phyloP scores from a whole-genome alignment of 2,797 vertebrate species.

The Rallus crepitans region DNA sequence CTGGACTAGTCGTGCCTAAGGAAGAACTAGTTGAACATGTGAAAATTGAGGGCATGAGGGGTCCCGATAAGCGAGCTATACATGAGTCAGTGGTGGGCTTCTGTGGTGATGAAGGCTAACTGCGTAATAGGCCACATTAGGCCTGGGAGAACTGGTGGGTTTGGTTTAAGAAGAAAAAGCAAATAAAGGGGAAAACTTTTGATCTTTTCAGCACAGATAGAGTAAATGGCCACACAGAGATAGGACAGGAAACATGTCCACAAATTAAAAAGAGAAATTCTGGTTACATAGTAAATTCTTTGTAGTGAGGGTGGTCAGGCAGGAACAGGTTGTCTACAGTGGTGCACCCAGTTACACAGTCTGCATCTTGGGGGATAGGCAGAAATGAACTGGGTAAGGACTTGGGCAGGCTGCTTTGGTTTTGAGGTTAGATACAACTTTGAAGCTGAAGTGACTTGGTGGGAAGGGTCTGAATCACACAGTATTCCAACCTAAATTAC shows the following conservation, averaged over 20 bases:
- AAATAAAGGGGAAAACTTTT: not conserved
- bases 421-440: not conserved
- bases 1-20: not conserved
- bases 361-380: not conserved
- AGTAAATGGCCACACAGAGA: not conserved
- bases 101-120: not conserved
- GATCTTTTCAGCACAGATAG: not conserved
- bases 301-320: not conserved
- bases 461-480: not conserved
- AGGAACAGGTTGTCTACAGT: not conserved
- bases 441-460: not conserved
- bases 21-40: not conserved
- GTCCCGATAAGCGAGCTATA: not conserved
- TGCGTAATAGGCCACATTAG: not conserved
- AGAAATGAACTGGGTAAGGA: not conserved
- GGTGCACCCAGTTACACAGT: fast-evolving
- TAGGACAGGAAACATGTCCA: not conserved
- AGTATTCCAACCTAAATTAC: not conserved
- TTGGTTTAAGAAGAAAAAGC: not conserved
- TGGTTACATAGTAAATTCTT: not conserved
- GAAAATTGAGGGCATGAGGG: not conserved
- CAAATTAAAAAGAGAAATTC: not conserved
- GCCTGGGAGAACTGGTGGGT: not conserved
- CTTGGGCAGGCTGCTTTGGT: not conserved
- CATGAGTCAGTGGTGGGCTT: not conserved